Evolutionary conservation across 2,113 vertebrate genomes (phyloP).

Genomic region (Seriola dumerili): DNA sequence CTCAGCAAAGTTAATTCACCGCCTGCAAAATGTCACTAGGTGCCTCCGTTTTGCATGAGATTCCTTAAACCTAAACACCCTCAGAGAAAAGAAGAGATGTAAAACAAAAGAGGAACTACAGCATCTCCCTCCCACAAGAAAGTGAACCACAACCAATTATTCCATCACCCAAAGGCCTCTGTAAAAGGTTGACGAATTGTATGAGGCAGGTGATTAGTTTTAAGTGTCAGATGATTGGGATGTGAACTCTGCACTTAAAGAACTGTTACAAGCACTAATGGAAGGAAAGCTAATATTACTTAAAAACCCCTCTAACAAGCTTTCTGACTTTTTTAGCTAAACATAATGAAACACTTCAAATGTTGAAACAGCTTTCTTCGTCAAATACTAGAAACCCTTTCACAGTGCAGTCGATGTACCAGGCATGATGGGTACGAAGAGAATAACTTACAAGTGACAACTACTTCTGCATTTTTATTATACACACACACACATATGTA

Average conservation of each 20-base stretch:
- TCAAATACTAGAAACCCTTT: constrained; percentile 45
- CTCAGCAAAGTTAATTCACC: constrained; percentile 44
- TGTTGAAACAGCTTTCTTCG: constrained; percentile 54
- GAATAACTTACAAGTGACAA: background rate
- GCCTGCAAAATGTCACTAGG: constrained; percentile 59
- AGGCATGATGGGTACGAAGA: background rate
- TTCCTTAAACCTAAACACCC: constrained; percentile 60
- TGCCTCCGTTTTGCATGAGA: constrained; percentile 49
- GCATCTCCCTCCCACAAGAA: constrained; percentile 61
- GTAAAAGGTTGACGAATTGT: constrained; percentile 71
- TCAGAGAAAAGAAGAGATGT: constrained; percentile 39
- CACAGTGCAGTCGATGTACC: background rate
- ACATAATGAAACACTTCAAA: constrained; percentile 63
- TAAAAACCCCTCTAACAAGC: constrained; percentile 63
- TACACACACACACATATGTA: background rate
- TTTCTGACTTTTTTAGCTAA: constrained; percentile 47
- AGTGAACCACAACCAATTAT: constrained; percentile 78
- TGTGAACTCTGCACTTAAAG: constrained; percentile 69
- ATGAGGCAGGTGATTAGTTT: constrained; percentile 76
- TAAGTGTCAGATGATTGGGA: constrained; percentile 76
- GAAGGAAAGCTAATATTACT: constrained; percentile 63
- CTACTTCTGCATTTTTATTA: constrained; percentile 4
- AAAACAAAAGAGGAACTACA: constrained; percentile 65
- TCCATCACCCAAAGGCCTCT: constrained; percentile 72
- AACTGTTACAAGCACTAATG: constrained; percentile 65